phyloP scores from a whole-genome alignment of 2,797 vertebrate species.

The Etheostoma nigrum region DNA sequence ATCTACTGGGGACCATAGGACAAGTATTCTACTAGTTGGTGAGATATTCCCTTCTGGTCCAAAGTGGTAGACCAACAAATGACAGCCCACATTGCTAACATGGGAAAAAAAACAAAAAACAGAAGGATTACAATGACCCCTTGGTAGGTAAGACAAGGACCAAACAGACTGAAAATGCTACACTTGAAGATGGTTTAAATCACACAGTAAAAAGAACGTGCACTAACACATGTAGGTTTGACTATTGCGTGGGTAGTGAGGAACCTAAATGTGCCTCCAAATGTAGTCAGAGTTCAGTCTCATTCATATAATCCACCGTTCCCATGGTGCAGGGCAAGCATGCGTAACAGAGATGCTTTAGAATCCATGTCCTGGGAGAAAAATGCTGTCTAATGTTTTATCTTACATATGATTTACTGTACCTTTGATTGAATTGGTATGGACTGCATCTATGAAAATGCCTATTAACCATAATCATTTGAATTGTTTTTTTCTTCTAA shows the following conservation, averaged over 20 bases:
- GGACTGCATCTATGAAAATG: not conserved
- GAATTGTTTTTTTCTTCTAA: not conserved
- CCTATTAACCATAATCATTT: not conserved
- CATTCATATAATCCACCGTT: constrained; percentile 36
- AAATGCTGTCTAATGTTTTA: constrained; percentile 10
- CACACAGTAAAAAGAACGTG: not conserved
- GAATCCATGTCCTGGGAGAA: constrained; percentile 9
- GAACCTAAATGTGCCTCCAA: constrained; percentile 17
- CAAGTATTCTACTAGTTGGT: not conserved
- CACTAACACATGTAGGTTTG: constrained; percentile 16
- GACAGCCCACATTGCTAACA: not conserved
- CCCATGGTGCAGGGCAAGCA: constrained; percentile 36
- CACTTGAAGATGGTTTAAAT: not conserved
- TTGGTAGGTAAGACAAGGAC: not conserved
- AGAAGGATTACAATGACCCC: not conserved
- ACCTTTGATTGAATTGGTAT: not conserved
- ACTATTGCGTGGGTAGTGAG: constrained; percentile 17
- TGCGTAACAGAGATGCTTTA: constrained; percentile 36
- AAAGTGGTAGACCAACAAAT: not conserved
- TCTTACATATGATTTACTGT: not conserved
- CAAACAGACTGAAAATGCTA: not conserved
- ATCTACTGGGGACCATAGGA: not conserved
- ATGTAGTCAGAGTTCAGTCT: constrained; percentile 30
- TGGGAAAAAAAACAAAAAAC: not conserved
- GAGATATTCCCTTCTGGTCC: not conserved